phyloP scores from a whole-genome alignment of 2,113 vertebrate species.

The Ondatra zibethicus region DNA sequence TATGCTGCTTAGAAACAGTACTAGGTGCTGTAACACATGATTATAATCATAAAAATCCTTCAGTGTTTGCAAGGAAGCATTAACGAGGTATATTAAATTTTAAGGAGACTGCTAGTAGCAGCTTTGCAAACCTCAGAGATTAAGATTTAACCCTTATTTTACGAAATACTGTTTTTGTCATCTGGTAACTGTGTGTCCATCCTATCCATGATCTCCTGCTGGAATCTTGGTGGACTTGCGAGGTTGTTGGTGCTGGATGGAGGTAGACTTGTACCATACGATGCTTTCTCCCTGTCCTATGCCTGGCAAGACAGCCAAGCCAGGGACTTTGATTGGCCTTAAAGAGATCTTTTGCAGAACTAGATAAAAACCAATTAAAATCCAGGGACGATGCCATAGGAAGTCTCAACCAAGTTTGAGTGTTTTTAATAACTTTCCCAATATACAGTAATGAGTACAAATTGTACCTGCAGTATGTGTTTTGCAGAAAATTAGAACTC shows the following conservation, averaged over 20 bases:
- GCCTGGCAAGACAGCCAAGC: slow-evolving; percentile 60
- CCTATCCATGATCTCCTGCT: slow-evolving; percentile 79
- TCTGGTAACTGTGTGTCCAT: slow-evolving; percentile 82
- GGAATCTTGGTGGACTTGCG: slow-evolving; percentile 58
- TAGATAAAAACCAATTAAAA: slow-evolving; percentile 90
- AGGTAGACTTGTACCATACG: slow-evolving; percentile 64
- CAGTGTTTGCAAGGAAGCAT: slow-evolving; percentile 92
- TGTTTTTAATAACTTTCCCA: slow-evolving; percentile 90
- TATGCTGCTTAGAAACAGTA: slow-evolving; percentile 96
- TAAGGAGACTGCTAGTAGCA: slow-evolving; percentile 90
- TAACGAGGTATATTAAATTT: slow-evolving; percentile 94
- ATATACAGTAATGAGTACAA: slow-evolving; percentile 87
- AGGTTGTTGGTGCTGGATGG: slow-evolving; percentile 66
- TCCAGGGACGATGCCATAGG: slow-evolving; percentile 82
- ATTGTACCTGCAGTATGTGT: slow-evolving; percentile 85
- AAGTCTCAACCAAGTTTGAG: slow-evolving; percentile 86
- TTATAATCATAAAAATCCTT: slow-evolving; percentile 96
- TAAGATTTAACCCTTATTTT: slow-evolving; percentile 91
- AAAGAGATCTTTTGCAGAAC: slow-evolving; percentile 84
- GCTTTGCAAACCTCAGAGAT: slow-evolving; percentile 91
- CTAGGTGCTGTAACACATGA: slow-evolving; percentile 95
- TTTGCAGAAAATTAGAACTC: slow-evolving; percentile 87
- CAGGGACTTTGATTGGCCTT: slow-evolving; percentile 83
- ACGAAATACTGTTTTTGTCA: slow-evolving; percentile 85
- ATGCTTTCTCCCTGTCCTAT: slow-evolving; percentile 32